These are phyloP conservation scores for Agrotis exclamationis DNA, from an alignment of 2,888 invertebrate species.

Conservation along the genomic window DNA sequence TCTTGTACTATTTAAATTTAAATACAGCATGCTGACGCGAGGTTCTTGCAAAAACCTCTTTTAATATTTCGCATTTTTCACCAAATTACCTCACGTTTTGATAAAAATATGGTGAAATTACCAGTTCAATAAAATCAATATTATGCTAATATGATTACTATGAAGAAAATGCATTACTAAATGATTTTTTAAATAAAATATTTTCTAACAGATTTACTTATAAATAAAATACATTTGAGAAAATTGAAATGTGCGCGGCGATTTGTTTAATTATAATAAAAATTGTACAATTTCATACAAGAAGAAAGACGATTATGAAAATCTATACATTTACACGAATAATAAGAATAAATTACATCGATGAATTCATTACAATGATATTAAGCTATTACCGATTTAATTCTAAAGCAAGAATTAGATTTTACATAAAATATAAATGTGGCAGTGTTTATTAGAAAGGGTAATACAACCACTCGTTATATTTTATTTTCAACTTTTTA, in stretches of 20 bases:
- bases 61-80: conserved; percentile 45
- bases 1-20: conserved; percentile 13
- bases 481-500: too few relatives aligned
- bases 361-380: conserved; percentile 29
- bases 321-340: conserved; percentile 39
- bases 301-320: conserved; percentile 34
- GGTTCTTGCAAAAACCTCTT: conserved; percentile 25
- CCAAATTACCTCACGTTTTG: not conserved
- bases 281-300: conserved; percentile 5
- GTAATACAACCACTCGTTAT: not conserved
- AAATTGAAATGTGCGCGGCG: conserved; percentile 34
- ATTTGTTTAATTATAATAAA: conserved; percentile 33
- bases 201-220: conserved; percentile 7
- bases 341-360: conserved; percentile 44
- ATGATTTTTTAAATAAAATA: conserved; percentile 14
- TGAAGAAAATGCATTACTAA: conserved; percentile 39
- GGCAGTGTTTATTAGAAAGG: conserved; percentile 23
- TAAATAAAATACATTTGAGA: conserved; percentile 26
- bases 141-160: conserved; percentile 40
- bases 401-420: conserved; percentile 43
- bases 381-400: conserved; percentile 35
- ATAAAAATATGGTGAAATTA: conserved; percentile 7
- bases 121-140: conserved; percentile 16
- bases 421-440: conserved; percentile 11
- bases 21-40: conserved; percentile 18